Evolutionary conservation across 2,888 invertebrate genomes (phyloP), one percentile per base, ranked within the genome.

Genomic region (Hypomecis atomaria): DNA sequence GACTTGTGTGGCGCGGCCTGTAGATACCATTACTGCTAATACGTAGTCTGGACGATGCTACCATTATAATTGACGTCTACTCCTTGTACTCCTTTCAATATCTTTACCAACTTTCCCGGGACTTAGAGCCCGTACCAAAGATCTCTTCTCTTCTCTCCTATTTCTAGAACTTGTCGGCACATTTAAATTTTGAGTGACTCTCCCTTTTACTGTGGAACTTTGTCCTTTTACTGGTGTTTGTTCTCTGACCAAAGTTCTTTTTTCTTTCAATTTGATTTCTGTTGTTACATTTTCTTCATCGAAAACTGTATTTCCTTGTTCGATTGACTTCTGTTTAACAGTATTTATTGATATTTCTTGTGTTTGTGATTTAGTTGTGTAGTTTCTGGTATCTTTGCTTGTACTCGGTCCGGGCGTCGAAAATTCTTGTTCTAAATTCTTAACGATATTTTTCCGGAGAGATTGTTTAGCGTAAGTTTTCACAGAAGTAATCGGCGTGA

Each of bases 381-480:
- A 13, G 4, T 23, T 40, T 6, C 37, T 37, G 0, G 54, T 54
- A 7, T 56, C 44, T 6, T 57, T 66, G 0, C 72, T 56, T 10
- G 56, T 72, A 0, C 55, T 49, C 6, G 63, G 59, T 11, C 58
- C 77, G 0, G 87, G 86, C 0, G 88, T 87, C 0, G 77, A 76
- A 38, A 91, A 90, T 10, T 90, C 90, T 0, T 75, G 63, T 50
- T 91, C 89, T 0, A 91, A 67, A 67, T 90, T 90, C 59, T 90
- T 92, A 0, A 88, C 87, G 0, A 90, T 79, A 2, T 78, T 80
- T 1, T 74, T 74, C 2, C 83, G 71, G 0, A 88, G 34, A 0
- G 75, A 71, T 58, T 78, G 79, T 43, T 84, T 85, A 0, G 82
- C 66, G 43, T 90, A 90, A 0, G 89, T 90, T 64, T 85, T 90